Conservation (phyloP, 2,888 invertebrate genomes). For the Prenolepis imparis region DNA sequence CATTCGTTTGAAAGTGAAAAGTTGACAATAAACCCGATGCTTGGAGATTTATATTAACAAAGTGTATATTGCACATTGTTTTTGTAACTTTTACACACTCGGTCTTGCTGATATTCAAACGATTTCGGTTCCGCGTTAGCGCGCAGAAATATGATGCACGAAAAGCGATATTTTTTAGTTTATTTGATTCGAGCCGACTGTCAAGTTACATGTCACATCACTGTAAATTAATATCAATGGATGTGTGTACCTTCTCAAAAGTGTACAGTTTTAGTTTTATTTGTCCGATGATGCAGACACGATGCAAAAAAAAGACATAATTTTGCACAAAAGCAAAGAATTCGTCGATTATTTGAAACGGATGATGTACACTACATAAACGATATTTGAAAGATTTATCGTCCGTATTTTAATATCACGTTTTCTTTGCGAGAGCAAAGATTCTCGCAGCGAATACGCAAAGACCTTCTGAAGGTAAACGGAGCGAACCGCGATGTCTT, state of each 20-base stretch:
- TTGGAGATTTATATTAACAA: background rate
- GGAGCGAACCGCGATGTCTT: constrained; percentile 43
- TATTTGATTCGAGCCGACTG: constrained; percentile 26
- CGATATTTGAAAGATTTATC: constrained; percentile 8
- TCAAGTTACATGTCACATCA: constrained; percentile 31
- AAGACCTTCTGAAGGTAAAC: constrained; percentile 39
- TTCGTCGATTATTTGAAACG: background rate
- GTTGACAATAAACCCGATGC: background rate
- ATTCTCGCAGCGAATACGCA: constrained; percentile 21
- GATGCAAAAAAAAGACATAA: background rate
- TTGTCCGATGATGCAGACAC: background rate
- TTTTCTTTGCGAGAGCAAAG: constrained; percentile 27
- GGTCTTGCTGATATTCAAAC: constrained; percentile 28
- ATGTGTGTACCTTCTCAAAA: constrained; percentile 21
- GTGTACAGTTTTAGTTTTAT: constrained; percentile 17
- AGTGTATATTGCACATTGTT: constrained; percentile 12
- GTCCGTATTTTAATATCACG: constrained; percentile 15
- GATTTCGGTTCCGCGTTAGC: background rate
- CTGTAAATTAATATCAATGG: constrained; percentile 21
- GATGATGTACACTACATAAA: background rate
- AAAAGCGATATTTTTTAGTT: constrained; percentile 32
- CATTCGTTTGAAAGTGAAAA: background rate
- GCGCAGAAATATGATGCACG: constrained; percentile 36
- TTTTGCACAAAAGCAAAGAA: background rate
- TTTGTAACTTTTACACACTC: constrained; percentile 39